phyloP scores from a whole-genome alignment of 2,888 invertebrate genomes.

The Saturnia japonica region DNA sequence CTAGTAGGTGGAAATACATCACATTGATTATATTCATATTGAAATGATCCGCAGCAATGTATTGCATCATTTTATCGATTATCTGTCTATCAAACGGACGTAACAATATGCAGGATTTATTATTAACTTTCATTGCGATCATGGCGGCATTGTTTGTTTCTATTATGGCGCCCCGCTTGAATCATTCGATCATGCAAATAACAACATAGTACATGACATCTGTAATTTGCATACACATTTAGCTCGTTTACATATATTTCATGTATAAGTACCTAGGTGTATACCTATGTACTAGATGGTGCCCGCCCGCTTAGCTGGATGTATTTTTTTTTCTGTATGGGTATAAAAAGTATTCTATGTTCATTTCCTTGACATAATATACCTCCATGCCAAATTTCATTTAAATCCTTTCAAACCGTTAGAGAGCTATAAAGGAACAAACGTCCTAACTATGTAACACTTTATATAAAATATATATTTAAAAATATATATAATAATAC shows the following conservation, averaged over 20 bases:
- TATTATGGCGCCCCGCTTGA: slow-evolving; percentile 29
- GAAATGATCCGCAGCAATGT: slow-evolving; percentile 58
- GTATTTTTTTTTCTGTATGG: too few species aligned
- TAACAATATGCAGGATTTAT: slow-evolving; percentile 48
- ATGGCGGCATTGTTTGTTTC: slow-evolving; percentile 34
- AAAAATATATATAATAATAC: too few species aligned
- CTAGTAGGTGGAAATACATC: slow-evolving; percentile 50
- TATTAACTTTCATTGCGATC: slow-evolving; percentile 38
- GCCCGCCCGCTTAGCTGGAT: too few species aligned
- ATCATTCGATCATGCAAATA: slow-evolving; percentile 22
- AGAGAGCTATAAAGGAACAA: too few species aligned
- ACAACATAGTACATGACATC: not conserved
- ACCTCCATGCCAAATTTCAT: too few species aligned
- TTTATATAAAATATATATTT: too few species aligned
- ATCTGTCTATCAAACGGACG: slow-evolving; percentile 45
- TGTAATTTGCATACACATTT: not conserved
- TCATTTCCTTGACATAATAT: too few species aligned
- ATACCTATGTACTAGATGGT: too few species aligned
- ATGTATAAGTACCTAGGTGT: too few species aligned
- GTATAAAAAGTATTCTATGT: too few species aligned
- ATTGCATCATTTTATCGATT: slow-evolving; percentile 47
- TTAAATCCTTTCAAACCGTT: too few species aligned
- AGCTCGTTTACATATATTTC: not conserved
- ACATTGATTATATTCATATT: slow-evolving; percentile 70
- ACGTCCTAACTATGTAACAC: too few species aligned